Percentiles rank a stretch among this genome's conserved stretches.
These are phyloP conservation scores for Drosophila pachea DNA, from an alignment of 1,140 invertebrate species.

Conservation along the genomic window DNA sequence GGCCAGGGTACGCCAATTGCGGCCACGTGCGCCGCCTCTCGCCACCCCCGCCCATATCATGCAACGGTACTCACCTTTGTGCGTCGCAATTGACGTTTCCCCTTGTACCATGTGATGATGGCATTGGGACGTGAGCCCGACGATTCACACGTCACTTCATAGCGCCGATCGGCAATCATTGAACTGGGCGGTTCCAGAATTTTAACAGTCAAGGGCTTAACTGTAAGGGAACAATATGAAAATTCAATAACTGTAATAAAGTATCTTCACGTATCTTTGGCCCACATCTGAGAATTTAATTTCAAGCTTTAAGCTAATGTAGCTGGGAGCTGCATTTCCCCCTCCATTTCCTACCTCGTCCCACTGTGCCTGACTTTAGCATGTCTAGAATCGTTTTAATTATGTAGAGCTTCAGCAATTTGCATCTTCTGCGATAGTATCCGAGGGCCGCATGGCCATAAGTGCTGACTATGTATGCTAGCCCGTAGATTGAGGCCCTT, in stretches of 20 bases:
- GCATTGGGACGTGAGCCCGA: slow-evolving; percentile 91
- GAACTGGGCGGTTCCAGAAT: slow-evolving; percentile 83
- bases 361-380: not conserved
- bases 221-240: slow-evolving; percentile 79
- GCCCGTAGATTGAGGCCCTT: not conserved
- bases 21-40: slow-evolving; percentile 45
- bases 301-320: too few relatives aligned
- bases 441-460: not conserved
- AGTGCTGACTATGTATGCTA: slow-evolving; percentile 1
- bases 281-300: not conserved
- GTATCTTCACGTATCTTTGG: not conserved
- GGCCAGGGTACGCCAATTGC: slow-evolving; percentile 60
- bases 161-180: slow-evolving; percentile 86
- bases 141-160: slow-evolving; percentile 89
- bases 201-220: slow-evolving; percentile 88
- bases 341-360: not conserved
- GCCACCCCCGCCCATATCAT: not conserved
- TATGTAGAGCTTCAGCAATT: not conserved
- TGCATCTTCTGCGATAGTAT: slow-evolving; percentile 2
- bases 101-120: slow-evolving; percentile 93
- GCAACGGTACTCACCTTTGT: slow-evolving; percentile 82
- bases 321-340: not conserved
- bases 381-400: not conserved
- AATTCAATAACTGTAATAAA: not conserved
- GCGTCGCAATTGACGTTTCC: slow-evolving; percentile 86